A percentile compares a stretch with the other conserved stretches of the same genome.
phyloP scores from a whole-genome alignment of 2,113 vertebrate species.

The Sciurus niger region DNA sequence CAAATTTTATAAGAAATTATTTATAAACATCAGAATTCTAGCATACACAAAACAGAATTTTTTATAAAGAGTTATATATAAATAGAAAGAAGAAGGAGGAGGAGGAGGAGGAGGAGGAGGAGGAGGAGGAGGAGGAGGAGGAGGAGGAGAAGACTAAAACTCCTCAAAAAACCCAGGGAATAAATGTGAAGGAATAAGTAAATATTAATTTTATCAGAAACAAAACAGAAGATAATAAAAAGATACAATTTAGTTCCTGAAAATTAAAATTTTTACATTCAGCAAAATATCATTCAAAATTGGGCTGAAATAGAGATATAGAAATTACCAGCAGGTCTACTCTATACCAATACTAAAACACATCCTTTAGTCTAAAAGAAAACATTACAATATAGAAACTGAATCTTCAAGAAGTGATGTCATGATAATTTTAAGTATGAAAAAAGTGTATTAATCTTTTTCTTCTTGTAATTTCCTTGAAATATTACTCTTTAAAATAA shows the following conservation, averaged over 20 bases:
- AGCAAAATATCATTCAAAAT: neutral
- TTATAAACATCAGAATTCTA: neutral
- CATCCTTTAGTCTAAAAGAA: neutral
- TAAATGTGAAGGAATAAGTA: neutral
- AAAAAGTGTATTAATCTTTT: neutral
- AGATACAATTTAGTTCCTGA: neutral
- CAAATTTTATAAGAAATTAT: neutral
- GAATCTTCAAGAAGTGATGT: neutral
- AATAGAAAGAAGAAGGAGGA: too few species aligned
- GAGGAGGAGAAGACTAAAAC: neutral
- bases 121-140: too few species aligned
- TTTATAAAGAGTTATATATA: too few species aligned
- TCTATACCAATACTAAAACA: neutral
- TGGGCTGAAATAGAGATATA: neutral
- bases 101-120: too few species aligned
- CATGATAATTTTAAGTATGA: neutral
- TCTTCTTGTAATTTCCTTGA: neutral
- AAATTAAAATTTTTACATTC: neutral
- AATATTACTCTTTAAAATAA: neutral
- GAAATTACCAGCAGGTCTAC: neutral
- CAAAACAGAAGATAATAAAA: neutral
- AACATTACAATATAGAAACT: neutral
- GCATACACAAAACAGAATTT: neutral
- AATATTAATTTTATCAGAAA: neutral
- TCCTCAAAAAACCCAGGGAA: neutral